Evolutionary conservation across 2,888 invertebrate species (phyloP).

Genomic region (Lapara coniferarum): DNA sequence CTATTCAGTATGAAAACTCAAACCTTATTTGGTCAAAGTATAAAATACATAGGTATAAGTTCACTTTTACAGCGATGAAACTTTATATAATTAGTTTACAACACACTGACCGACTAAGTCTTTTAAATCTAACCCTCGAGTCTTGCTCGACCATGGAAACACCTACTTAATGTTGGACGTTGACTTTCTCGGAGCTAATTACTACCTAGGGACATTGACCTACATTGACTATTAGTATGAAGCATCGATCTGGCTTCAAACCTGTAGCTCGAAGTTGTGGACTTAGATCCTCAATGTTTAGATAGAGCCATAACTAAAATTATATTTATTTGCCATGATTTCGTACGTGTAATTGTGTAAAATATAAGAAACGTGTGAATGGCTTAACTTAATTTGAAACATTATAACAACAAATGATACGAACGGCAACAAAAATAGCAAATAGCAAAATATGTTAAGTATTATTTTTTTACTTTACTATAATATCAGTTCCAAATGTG

Average conservation of each 20-base stretch:
- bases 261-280: neutral
- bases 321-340: neutral
- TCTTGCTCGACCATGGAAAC: slow-evolving; percentile 56
- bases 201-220: slow-evolving; percentile 43
- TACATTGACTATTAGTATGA: slow-evolving; percentile 27
- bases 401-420: neutral
- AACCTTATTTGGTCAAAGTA: too few relatives aligned
- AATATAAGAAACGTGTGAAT: slow-evolving; percentile 1
- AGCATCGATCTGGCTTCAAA: slow-evolving; percentile 11
- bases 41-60: neutral
- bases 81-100: slow-evolving; percentile 33
- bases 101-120: slow-evolving; percentile 70
- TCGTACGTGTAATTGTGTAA: neutral
- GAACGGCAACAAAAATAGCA: neutral
- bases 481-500: too few relatives aligned
- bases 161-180: slow-evolving; percentile 54
- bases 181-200: slow-evolving; percentile 66
- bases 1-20: too few relatives aligned
- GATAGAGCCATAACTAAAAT: too few relatives aligned
- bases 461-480: too few relatives aligned
- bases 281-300: neutral
- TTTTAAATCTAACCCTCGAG: slow-evolving; percentile 56
- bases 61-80: neutral
- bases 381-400: neutral
- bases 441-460: too few relatives aligned